phyloP scores from a whole-genome alignment of 2,888 invertebrate genomes.

The Resseliella maxima region DNA sequence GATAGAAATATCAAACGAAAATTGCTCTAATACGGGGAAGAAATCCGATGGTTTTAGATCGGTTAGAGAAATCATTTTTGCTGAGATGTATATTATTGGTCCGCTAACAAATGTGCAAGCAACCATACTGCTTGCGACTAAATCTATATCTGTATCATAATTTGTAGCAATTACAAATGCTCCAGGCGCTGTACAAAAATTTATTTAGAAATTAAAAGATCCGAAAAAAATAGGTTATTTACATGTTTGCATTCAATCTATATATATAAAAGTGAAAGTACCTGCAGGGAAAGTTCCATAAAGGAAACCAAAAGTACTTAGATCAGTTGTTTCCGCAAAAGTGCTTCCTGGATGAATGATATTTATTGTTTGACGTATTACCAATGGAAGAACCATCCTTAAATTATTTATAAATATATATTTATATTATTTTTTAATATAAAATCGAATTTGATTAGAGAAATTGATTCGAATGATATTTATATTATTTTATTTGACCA shows the following conservation, averaged over 20 bases:
- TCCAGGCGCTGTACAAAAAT: constrained; percentile 78
- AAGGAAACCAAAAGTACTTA: constrained; percentile 93
- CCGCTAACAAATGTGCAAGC: constrained; percentile 94
- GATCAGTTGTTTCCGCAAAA: constrained; percentile 79
- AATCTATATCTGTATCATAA: constrained; percentile 85
- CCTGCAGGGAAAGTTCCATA: constrained; percentile 93
- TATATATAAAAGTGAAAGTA: too few species aligned
- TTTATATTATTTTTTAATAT: too few species aligned
- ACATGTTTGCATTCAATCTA: too few species aligned
- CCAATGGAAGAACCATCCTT: constrained; percentile 83
- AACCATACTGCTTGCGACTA: constrained; percentile 90
- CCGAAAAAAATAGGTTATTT: not conserved
- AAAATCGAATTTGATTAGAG: constrained; percentile 18
- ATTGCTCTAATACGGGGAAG: constrained; percentile 79
- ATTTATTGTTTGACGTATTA: constrained; percentile 87
- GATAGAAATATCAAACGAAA: constrained; percentile 87
- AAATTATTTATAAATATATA: not conserved
- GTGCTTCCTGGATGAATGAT: constrained; percentile 77
- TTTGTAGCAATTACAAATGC: constrained; percentile 93
- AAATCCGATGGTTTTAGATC: constrained; percentile 78
- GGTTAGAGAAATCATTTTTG: constrained; percentile 88
- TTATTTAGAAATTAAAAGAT: too few species aligned
- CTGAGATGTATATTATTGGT: constrained; percentile 94
- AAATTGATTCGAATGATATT: not conserved
- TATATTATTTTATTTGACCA: too few species aligned